Base-by-base conservation (phyloP, 1,140 invertebrate genomes). In the Sycobia sp. region DNA sequence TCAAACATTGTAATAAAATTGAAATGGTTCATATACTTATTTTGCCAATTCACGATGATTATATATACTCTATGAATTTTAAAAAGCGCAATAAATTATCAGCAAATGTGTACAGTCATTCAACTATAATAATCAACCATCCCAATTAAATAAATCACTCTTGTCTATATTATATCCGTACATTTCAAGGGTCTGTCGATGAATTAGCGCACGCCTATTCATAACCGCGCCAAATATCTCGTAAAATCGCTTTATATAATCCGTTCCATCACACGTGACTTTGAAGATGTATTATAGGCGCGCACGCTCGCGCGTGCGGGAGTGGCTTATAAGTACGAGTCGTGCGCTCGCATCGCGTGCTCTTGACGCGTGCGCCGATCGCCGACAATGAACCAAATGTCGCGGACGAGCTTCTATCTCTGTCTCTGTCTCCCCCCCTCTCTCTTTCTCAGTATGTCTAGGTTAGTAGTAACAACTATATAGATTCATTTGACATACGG, bases 341-440 rank as follows among this genome's bases (percentile, higher is more conserved):
- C 23, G 14, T 49, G 29, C 39, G 27, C 46, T 23, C 23, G 29
- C 4, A 43, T 57, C 53, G 54, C 20, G 29, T 18, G 39, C 47
- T 65, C 29, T 32, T 4, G 29, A 4, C 29, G 29, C 29, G n/a
- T 27, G 39, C 67, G 54, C 34, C 23, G 49, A 65, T 67, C 69
- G 58, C 66, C 69, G 76, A 75, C 76, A 77, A 75, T 77, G 76
- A 77, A 76, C 76, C 71, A 77, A 72, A 75, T 77, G 66, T 62
- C 44, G 59, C 47, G 41, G 55, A 23, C 34, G 29, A 36, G 11
- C n/a, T n/a, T n/a, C n/a, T n/a, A n/a, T n/a, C n/a, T n/a, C n/a
- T n/a, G 29, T 32, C 29, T 32, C 29, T 4, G 29, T n/a, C n/a
- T n/a, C n/a, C n/a, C n/a, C n/a, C n/a, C n/a, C n/a, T n/a, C n/a